A percentile compares a stretch with the other conserved stretches of the same genome.
These are phyloP conservation scores for Oligia latruncula DNA, from an alignment of 2,888 invertebrate species.

Conservation along the genomic window DNA sequence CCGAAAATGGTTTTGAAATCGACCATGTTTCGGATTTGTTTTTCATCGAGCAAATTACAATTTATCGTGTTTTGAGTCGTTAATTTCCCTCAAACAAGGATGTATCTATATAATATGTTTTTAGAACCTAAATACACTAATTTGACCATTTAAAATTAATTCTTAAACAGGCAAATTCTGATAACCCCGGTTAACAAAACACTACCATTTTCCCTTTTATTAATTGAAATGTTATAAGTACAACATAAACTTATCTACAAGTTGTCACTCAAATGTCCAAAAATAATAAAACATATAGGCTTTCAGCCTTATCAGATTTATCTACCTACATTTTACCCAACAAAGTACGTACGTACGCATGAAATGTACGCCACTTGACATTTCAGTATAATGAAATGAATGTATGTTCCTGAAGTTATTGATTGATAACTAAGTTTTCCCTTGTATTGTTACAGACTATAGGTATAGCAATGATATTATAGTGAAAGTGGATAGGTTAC, in stretches of 20 bases:
- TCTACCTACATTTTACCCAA: conserved; percentile 66
- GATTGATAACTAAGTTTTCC: not conserved
- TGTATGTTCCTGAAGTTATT: conserved; percentile 18
- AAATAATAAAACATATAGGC: conserved; percentile 62
- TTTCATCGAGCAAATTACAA: no score
- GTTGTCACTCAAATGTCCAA: conserved; percentile 64
- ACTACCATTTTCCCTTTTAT: conserved; percentile 21
- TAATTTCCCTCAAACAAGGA: no score
- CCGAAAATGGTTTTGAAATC: no score
- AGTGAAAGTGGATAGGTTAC: not conserved
- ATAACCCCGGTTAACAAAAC: not conserved
- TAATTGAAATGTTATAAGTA: conserved; percentile 41
- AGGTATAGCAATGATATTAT: not conserved
- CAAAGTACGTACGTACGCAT: conserved; percentile 47
- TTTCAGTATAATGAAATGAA: conserved; percentile 15
- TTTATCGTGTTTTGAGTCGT: no score
- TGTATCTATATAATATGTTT: no score
- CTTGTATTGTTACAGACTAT: not conserved
- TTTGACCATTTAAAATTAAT: no score
- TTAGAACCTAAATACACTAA: no score
- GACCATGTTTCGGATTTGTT: no score
- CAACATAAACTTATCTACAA: conserved; percentile 56
- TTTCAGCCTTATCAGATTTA: conserved; percentile 64
- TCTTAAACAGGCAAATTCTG: no score
- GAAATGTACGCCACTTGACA: conserved; percentile 41